Evolutionary conservation across 1,140 invertebrate species (phyloP), one percentile per base, ranked within the genome.

Genomic region (Epicauta chinensis): DNA sequence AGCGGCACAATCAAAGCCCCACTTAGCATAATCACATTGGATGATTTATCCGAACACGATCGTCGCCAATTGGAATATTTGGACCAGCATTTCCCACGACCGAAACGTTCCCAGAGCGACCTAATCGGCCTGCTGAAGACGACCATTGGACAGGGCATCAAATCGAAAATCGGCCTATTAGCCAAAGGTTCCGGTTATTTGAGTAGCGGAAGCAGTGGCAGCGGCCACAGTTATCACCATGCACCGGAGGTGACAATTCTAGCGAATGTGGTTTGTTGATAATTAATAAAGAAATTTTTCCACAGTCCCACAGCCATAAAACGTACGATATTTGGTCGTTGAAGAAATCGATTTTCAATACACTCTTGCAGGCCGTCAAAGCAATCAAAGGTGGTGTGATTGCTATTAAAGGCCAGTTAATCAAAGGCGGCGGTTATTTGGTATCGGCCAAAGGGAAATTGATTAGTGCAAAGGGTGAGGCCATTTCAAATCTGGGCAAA

Each of bases 351-450:
- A 84, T 91, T 45, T 67, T 91, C 7, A 81, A 82, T 65, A 88
- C 88, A 5, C 71, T 91, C 3, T 75, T 90, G 58, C 85, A 90
- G 78, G 86, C 89, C 7, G 80, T 89, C 0, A 90, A 91, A 67
- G 87, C 89, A 0, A 87, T 92, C 38, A 86, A 87, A 36, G 89
- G 89, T 12, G 86, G 87, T 16, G 83, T 89, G 2, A 81, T 90
- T 2, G 88, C 89, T 4, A 73, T 91, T 13, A 90, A 89, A 63
- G 89, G 89, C 2, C 86, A 90, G 65, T 67, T 92, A 3, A 84
- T 91, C 55, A 91, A 91, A 70, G 87, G 86, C 13, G 81, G 87
- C 44, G 88, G 88, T 13, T 83, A 85, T 36, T 66, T 89, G 5
- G 75, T 89, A 3, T 76, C 81, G 1, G 82, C 84, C 0, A 80